Base-by-base conservation (phyloP, 2,113 vertebrate genomes). In the cattle (Bos taurus) region DNA sequence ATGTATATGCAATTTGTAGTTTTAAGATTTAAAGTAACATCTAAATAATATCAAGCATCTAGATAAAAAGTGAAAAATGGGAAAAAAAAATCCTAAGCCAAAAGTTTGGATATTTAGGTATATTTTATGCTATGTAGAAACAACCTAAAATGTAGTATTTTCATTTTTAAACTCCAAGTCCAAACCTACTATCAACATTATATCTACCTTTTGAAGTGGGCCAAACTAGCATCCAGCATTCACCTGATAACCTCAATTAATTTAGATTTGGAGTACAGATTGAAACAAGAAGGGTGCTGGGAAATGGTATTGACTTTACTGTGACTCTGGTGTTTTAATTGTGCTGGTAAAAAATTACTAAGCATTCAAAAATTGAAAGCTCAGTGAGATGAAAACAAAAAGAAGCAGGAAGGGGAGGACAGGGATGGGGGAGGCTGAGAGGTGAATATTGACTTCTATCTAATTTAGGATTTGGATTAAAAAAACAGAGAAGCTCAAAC, bases 391-490 rank as follows among this genome's bases (percentile, higher is more conserved):
- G 48, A 59, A 87, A 91, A 86, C 60, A 62, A 36, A 9, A 5
- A 85, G 88, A 54, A 87, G 2, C 10, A 6, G 36, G 57, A 88
- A 89, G 30, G 7, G 36, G 23, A 30, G 48, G 67, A 25, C 11
- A 50, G 48, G 64, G 17, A 30, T 67, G 67, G 16, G 33, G 43
- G 54, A 94, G 60, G 36, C 77, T 71, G 60, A 43, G 59, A 90
- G 57, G 59, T 43, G 90, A 56, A 33, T 74, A 48, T 56, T 59
- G 59, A 71, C 85, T 85, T 88, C 64, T n/a, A 71, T 94, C 88
- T 64, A 92, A 94, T 88, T 96, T 85, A 92, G 88, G 50, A 94
- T 94, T 96, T 93, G 88, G 48, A 86, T 96, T 90, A n/a, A 96
- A 96, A 74, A 60, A 94, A 52, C 80, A 97, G 90, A 96, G 89